These are phyloP conservation scores for Gadus chalcogrammus DNA, from an alignment of 2,113 vertebrate species.

Conservation along the genomic window DNA sequence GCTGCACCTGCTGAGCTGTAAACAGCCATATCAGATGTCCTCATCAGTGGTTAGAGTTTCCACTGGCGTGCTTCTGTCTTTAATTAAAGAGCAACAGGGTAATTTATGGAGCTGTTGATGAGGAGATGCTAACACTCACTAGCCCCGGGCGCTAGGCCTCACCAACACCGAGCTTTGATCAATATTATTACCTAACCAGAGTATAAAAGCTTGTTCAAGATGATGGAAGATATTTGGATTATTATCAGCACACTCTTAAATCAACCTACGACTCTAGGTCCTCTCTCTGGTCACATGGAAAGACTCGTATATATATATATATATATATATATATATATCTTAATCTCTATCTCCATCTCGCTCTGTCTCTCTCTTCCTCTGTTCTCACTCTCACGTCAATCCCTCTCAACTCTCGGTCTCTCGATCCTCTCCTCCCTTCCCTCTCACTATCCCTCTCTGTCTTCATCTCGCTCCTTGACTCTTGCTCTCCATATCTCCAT, in stretches of 20 bases:
- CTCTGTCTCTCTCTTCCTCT: neutral
- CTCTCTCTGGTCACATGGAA: too few relatives aligned
- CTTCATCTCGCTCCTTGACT: neutral
- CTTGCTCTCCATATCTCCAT: neutral
- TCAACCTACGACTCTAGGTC: too few relatives aligned
- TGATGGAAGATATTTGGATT: too few relatives aligned
- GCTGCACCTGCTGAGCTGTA: neutral
- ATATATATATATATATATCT: neutral
- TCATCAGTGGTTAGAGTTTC: constrained; percentile 55
- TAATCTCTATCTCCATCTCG: neutral
- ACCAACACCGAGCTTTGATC: too few relatives aligned
- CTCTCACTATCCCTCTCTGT: neutral
- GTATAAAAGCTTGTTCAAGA: too few relatives aligned
- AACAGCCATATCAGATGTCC: constrained; percentile 53
- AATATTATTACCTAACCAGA: too few relatives aligned
- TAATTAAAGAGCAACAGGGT: constrained; percentile 64
- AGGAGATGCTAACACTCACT: constrained; percentile 27
- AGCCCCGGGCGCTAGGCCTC: constrained; percentile 9
- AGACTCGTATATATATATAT: too few relatives aligned
- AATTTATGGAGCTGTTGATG: constrained; percentile 29
- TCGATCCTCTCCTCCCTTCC: neutral
- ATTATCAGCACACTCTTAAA: too few relatives aligned
- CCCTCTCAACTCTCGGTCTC: neutral
- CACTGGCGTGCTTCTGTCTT: constrained; percentile 40
- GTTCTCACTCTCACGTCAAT: neutral